These are phyloP conservation scores for Hippocampus kuda DNA, from an alignment of 2,797 vertebrate genomes.

Conservation along the genomic window DNA sequence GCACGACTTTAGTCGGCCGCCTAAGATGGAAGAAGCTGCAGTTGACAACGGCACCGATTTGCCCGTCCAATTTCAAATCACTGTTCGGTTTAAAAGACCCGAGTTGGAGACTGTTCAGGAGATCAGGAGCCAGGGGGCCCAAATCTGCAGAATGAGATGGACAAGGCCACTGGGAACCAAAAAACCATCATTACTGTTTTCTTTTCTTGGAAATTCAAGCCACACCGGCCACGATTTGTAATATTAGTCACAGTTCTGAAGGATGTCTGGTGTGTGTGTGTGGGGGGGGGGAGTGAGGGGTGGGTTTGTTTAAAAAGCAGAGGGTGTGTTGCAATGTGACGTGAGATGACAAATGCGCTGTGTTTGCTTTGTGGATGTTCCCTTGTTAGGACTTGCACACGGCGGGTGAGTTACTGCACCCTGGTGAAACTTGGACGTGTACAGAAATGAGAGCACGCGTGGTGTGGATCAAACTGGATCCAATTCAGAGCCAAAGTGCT, in stretches of 20 bases:
- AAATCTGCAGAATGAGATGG: no score
- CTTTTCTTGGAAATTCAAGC: not conserved
- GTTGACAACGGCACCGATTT: no score
- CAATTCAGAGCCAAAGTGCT: not conserved
- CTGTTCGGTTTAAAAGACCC: no score
- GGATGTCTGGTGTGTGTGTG: not conserved
- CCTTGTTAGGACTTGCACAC: conserved; percentile 54
- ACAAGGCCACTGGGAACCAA: no score
- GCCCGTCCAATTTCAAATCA: no score
- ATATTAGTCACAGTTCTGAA: conserved; percentile 5
- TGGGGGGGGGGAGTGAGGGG: not conserved
- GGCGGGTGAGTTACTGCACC: conserved; percentile 10
- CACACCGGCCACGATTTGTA: not conserved
- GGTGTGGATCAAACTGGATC: conserved; percentile 4
- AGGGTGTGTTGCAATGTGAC: conserved; percentile 32
- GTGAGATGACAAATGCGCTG: conserved; percentile 22
- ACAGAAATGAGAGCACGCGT: not conserved
- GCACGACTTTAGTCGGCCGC: no score
- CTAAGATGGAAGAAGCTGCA: no score
- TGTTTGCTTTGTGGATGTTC: conserved; percentile 32
- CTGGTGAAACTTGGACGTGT: not conserved
- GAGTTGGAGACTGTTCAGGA: no score
- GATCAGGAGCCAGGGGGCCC: no score
- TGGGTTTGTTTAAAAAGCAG: conserved; percentile 4
- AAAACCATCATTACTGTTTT: no score